Base-by-base conservation (phyloP, 2,797 vertebrate species). In the Gobio occitaniae region DNA sequence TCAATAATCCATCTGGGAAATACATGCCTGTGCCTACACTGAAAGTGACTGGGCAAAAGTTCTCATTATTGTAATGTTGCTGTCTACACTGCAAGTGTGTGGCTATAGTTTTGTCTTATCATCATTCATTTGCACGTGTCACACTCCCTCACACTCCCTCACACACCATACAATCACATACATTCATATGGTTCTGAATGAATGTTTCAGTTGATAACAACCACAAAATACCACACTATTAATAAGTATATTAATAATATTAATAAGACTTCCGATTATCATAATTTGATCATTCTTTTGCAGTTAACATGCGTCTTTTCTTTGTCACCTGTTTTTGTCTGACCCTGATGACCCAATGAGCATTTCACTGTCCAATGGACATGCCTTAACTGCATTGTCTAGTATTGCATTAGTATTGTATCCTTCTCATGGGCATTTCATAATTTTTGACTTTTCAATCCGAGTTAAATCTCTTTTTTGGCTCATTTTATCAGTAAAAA, bases 101-200 rank as follows among this genome's bases (percentile, higher is more conserved):
- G 41, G 1, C 21, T 48, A 25, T 25, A 48, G 70, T 29, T 48
- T 47, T 71, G 41, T 71, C 38, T 70, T 6, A 48, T 71, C 21
- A 25, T 48, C 6, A 25, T 25, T 71, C 21, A 44, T 25, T 71
- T 71, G 38, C 68, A 70, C 7, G 3, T 16, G n/a, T 29, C 36
- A 82, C 29, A 72, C 16, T 69, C 10, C 25, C 25, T 29, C 36
- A 82, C 29, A 72, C 16, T 69, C 10, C 19, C 70, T 56, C 56
- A 74, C 81, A 63, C 44, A 69, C 50, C 50, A 59, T 29, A 78
- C 8, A 19, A 61, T 56, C 15, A 15, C 82, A 78, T 41, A 48
- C 38, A 59, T 29, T n/a, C 61, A 61, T 36, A 41, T 13, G 32
- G 44, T 59, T 12, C 44, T 47, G 15, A 25, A 19, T 47, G 6